Conservation (phyloP, 2,113 vertebrate species). For the Tringa solitaria region DNA sequence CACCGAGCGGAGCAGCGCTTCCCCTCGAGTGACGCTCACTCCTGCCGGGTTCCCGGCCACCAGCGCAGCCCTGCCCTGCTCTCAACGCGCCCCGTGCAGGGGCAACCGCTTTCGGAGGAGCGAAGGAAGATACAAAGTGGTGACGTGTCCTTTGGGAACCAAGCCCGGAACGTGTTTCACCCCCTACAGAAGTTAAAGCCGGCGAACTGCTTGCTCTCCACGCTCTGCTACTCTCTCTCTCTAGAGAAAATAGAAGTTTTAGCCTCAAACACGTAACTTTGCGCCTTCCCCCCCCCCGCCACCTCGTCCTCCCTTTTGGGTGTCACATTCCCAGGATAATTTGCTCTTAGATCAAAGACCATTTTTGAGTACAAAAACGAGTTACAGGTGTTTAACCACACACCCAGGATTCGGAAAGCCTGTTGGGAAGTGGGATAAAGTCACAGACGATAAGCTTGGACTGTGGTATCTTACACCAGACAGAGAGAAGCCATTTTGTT, state of each 20-base stretch:
- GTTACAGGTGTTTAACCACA: neutral
- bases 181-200: accelerated
- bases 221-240: neutral
- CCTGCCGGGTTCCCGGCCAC: neutral
- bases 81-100: neutral
- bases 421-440: neutral
- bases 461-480: neutral
- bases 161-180: neutral
- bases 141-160: accelerated
- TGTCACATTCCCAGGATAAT: neutral
- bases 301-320: neutral
- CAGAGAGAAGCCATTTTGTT: neutral
- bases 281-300: neutral
- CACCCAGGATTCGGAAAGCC: neutral
- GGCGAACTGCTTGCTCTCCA: accelerated
- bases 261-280: accelerated
- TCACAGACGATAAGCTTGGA: neutral
- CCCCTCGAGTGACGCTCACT: neutral
- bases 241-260: neutral
- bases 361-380: conserved; percentile 17
- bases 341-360: neutral
- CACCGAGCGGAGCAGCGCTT: neutral
- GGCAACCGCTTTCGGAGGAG: accelerated
- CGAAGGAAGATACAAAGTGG: accelerated
- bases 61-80: neutral